Evolutionary conservation across 2,888 invertebrate species (phyloP).

Genomic region (Belgica antarctica): DNA sequence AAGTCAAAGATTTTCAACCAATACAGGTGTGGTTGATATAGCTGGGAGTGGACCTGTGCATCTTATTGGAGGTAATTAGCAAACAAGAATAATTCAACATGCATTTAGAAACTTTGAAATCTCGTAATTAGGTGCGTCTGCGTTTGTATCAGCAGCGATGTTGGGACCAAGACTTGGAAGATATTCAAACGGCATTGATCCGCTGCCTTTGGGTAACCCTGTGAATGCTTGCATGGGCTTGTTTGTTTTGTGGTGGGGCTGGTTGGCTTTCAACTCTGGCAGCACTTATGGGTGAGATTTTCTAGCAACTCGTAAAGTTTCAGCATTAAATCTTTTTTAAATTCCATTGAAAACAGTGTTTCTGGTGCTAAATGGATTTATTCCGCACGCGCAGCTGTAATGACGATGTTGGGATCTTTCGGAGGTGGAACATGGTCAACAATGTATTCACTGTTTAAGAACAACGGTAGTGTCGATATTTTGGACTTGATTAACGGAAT

Average conservation of each 20-base stretch:
- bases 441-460: constrained; percentile 65
- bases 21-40: constrained; percentile 79
- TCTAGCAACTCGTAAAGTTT: no score
- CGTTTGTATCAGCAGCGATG: constrained; percentile 85
- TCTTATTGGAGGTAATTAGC: constrained; percentile 64
- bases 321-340: neutral
- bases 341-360: neutral
- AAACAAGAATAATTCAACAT: no score
- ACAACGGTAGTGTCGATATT: constrained; percentile 74
- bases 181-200: constrained; percentile 72
- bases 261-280: constrained; percentile 93
- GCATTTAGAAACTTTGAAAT: neutral
- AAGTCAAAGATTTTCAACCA: neutral
- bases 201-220: constrained; percentile 79
- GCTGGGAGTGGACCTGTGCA: constrained; percentile 91
- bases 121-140: constrained; percentile 64
- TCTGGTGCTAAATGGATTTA: constrained; percentile 9
- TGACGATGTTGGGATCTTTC: constrained; percentile 88
- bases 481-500: constrained; percentile 85
- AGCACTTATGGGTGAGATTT: constrained; percentile 74
- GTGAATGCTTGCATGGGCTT: constrained; percentile 82
- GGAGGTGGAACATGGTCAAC: constrained; percentile 69
- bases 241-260: constrained; percentile 95
- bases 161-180: constrained; percentile 83
- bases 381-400: constrained; percentile 75